Evolutionary conservation across 2,797 vertebrate genomes (phyloP), one percentile per base, ranked within the genome.

Genomic region (Chloroceryle inda): DNA sequence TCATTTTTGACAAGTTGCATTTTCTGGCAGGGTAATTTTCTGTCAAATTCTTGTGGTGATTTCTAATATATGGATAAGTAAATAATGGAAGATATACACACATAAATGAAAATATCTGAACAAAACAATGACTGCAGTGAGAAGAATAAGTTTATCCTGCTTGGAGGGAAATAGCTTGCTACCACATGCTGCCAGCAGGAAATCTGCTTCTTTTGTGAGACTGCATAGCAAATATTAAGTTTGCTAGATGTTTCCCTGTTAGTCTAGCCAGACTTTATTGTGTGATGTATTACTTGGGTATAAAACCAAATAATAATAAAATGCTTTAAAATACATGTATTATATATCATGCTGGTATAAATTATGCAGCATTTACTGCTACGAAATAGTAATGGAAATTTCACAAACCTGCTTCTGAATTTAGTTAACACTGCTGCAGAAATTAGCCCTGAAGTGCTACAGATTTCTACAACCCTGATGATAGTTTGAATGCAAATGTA

Each of bases 401-500:
- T 95, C 79, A 73, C 45, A 78, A 96, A 63, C 55, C 76, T 85
- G 22, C 35, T 77, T 95, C 89, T 83, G 77, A 94, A 95, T 89
- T 74, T 93, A 86, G 84, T 88, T 92, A 95, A 94, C 37, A 40
- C 31, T 15, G 4, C 56, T 85, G 74, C 33, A 95, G 53, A 93
- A 93, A 93, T 84, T 93, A 85, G 64, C 61, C 72, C 80, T 72
- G 8, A 56, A 97, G 31, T 56, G 75, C 47, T 74, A 75, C 47
- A 85, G 40, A 79, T 94, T 96, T 90, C 45, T 86, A 37, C n/a
- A 85, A n/a, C 3, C 20, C 8, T 53, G 29, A 89, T 81, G 35
- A 27, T 52, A 81, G 22, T 63, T 91, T 84, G 86, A 92, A 97
- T 96, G 53, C 81, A 96, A 96, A 96, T 85, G 76, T 79, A 94